phyloP scores from a whole-genome alignment of 2,888 invertebrate species.

The Macrosiphum euphorbiae region DNA sequence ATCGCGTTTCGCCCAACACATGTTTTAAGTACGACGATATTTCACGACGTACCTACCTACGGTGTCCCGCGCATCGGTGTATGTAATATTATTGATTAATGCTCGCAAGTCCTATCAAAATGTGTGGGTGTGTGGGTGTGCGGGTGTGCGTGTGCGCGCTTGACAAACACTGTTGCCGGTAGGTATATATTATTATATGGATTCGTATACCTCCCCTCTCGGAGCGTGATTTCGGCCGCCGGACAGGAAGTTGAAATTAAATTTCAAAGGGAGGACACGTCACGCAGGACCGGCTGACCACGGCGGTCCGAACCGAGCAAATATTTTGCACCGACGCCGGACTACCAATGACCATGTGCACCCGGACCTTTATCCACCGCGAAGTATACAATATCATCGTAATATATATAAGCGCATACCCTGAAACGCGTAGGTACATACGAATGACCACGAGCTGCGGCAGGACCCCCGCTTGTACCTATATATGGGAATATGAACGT shows the following conservation, averaged over 20 bases:
- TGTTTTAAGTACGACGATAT: neutral
- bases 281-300: neutral
- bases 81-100: neutral
- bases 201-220: neutral
- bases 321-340: neutral
- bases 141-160: neutral
- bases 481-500: neutral
- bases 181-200: neutral
- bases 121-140: neutral
- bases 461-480: neutral
- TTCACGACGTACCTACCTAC: neutral
- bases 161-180: neutral
- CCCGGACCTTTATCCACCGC: neutral
- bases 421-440: neutral
- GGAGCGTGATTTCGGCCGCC: neutral
- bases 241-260: neutral
- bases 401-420: neutral
- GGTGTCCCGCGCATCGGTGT: neutral
- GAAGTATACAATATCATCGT: neutral
- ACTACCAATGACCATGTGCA: neutral
- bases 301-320: neutral
- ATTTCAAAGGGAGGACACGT: neutral
- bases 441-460: neutral
- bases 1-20: neutral
- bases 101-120: neutral